Base-by-base conservation (phyloP, 1,140 invertebrate species). In the Euglossa dilemma region DNA sequence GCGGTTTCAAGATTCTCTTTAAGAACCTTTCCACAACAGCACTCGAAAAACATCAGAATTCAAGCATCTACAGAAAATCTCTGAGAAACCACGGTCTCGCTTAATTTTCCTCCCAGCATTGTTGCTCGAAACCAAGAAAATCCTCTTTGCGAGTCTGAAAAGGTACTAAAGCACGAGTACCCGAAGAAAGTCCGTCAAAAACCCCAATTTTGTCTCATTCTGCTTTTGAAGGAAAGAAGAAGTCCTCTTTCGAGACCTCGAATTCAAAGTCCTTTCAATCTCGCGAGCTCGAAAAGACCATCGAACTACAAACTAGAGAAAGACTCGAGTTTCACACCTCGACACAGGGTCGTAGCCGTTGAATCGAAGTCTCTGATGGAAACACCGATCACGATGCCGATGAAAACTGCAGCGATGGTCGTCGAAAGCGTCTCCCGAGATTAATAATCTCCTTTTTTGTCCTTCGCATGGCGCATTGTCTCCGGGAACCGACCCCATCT, bases 391-490 rank as follows among this genome's bases (percentile, higher is more conserved):
- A 0, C 18, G 3, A 25, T 47, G 25, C 66, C 23, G 7, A 50
- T 69, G 14, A n/a, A 25, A 20, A 45, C 43, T 66, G 64, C 20
- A 18, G 11, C 47, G 16, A 18, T 67, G 23, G 6, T 11, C 20
- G 64, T n/a, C 64, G 43, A 66, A 43, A 45, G 43, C 20, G 43
- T n/a, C 23, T 59, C 43, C 25, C 8, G 72, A 80, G 78, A 86
- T 86, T 85, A 86, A 85, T 86, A 85, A 80, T 70, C 54, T 47
- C n/a, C 36, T 45, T 16, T 69, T 80, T 80, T 63, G 43, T 54
- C 25, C 52, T 59, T n/a, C 43, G 23, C 23, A 2, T 52, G 23
- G 66, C 36, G 52, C 50, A 78, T 86, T 86, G 59, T 85, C 66
- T 82, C 47, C 63, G 54, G 52, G 9, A 28, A 12, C 9, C 43